Conservation (phyloP, 2,113 vertebrate genomes). For the Calidris pygmaea region DNA sequence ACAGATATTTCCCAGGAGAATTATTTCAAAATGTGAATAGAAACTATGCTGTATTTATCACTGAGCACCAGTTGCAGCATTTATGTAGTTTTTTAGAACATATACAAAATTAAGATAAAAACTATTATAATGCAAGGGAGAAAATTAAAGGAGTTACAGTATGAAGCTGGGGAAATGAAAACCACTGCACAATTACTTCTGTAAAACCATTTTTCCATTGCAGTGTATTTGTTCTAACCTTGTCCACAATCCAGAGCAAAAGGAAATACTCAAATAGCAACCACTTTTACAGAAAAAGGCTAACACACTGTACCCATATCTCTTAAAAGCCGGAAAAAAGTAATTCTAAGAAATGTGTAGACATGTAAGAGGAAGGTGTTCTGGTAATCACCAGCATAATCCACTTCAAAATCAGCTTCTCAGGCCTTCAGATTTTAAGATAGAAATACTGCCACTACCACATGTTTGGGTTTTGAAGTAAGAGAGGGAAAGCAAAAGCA, state of each 20-base stretch:
- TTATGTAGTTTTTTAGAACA: neutral
- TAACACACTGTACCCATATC: neutral
- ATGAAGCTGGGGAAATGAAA: neutral
- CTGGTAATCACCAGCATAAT: neutral
- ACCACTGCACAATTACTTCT: neutral
- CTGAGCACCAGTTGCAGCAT: neutral
- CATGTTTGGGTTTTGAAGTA: neutral
- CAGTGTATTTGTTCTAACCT: neutral
- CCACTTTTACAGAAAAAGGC: too few relatives aligned
- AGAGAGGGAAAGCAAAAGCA: neutral
- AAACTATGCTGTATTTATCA: neutral
- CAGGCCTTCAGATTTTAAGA: neutral
- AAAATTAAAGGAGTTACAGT: neutral
- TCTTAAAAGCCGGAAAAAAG: neutral
- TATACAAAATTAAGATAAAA: neutral
- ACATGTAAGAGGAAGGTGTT: neutral
- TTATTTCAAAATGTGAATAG: neutral
- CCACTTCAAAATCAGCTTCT: neutral
- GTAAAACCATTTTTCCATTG: neutral
- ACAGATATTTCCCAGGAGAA: neutral
- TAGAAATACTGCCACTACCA: neutral
- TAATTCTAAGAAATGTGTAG: neutral
- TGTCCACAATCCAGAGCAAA: neutral
- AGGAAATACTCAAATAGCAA: neutral
- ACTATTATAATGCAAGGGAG: neutral